Conservation (phyloP, 2,797 vertebrate genomes). For the Graptemys geographica region DNA sequence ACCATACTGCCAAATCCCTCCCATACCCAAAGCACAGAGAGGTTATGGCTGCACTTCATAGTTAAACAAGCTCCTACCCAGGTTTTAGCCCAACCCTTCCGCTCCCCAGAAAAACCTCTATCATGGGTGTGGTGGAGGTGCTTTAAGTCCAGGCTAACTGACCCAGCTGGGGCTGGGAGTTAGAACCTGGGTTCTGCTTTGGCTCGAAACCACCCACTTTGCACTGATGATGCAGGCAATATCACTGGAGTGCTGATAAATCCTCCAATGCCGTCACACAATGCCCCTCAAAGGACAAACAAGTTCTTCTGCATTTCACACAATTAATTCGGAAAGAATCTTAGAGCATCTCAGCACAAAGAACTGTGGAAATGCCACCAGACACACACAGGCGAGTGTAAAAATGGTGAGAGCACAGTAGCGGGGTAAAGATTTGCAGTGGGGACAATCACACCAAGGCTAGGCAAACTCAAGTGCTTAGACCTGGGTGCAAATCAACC, state of each 20-base stretch:
- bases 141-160: background rate
- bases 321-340: background rate
- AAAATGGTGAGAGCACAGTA: background rate
- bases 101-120: background rate
- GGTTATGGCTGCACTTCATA: background rate
- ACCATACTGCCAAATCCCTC: background rate
- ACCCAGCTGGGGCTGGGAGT: background rate
- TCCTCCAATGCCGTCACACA: background rate
- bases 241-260: background rate
- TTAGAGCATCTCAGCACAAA: background rate
- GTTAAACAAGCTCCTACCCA: background rate
- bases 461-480: background rate
- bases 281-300: background rate
- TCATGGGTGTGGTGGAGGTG: background rate
- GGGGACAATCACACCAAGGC: background rate
- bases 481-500: background rate
- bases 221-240: background rate
- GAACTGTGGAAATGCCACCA: background rate
- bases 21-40: background rate
- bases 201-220: background rate
- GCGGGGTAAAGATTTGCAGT: background rate
- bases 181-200: background rate
- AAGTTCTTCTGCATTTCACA: background rate
- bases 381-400: background rate
- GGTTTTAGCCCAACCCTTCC: background rate